phyloP scores from a whole-genome alignment of 2,113 vertebrate species.

The Neolamprologus variostigma region DNA sequence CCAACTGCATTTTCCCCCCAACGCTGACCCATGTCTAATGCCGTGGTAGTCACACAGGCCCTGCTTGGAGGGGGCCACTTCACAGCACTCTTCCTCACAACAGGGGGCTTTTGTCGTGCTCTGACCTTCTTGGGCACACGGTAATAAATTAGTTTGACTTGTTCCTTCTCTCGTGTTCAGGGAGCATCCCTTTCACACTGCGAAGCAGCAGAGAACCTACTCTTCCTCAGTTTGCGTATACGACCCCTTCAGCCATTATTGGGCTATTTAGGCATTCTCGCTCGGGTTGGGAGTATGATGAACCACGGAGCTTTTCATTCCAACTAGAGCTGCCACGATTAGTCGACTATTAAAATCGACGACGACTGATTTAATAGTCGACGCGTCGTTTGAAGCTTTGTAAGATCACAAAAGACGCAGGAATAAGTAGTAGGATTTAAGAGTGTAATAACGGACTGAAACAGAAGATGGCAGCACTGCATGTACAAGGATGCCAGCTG shows the following conservation, averaged over 20 bases:
- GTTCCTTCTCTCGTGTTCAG: slow-evolving; percentile 60
- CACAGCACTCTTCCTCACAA: slow-evolving; percentile 48
- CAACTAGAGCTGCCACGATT: background rate
- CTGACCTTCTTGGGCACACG: slow-evolving; percentile 52
- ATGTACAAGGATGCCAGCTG: no score
- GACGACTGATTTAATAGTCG: accelerated
- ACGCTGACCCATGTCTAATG: slow-evolving; percentile 62
- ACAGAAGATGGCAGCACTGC: no score
- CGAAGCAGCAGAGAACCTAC: background rate
- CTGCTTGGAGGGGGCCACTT: slow-evolving; percentile 25
- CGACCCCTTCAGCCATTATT: slow-evolving; percentile 8
- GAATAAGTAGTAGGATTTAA: no score
- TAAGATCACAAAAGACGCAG: accelerated
- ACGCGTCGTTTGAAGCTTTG: accelerated
- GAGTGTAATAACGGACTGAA: no score
- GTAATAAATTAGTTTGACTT: slow-evolving; percentile 68
- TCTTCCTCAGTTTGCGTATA: background rate
- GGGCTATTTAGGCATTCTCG: slow-evolving; percentile 25
- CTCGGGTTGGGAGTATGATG: slow-evolving; percentile 20
- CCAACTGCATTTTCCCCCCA: slow-evolving; percentile 6
- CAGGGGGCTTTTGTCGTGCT: slow-evolving; percentile 57
- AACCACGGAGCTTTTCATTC: slow-evolving; percentile 10
- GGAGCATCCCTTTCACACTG: slow-evolving; percentile 31
- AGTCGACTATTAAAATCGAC: accelerated
- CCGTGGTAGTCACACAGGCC: slow-evolving; percentile 19